A percentile compares a stretch with the other conserved stretches of the same genome.
These are phyloP conservation scores for Xerus inauris DNA, from an alignment of 2,113 vertebrate species.

Conservation along the genomic window DNA sequence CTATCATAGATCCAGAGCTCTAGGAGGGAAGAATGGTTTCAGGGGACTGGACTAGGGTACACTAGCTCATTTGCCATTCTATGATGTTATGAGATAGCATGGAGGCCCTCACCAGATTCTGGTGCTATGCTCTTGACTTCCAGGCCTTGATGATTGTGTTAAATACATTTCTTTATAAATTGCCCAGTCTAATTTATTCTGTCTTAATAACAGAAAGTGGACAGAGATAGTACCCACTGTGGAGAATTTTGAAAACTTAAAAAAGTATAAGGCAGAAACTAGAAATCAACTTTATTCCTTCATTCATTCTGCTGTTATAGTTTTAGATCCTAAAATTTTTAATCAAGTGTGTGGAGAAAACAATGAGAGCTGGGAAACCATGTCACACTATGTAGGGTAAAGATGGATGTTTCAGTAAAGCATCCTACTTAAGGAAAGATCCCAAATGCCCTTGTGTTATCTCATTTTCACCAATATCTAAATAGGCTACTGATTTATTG, in stretches of 20 bases:
- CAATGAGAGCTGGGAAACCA: not conserved
- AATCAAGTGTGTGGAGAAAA: not conserved
- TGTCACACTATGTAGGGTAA: not conserved
- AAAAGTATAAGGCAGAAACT: constrained; percentile 16
- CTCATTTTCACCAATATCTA: constrained; percentile 43
- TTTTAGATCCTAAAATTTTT: constrained; percentile 10
- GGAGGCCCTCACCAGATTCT: not conserved
- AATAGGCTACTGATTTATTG: constrained; percentile 41
- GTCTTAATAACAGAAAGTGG: not conserved
- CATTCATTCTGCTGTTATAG: not conserved
- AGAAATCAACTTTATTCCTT: not conserved
- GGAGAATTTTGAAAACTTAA: constrained; percentile 15
- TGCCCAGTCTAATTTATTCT: not conserved
- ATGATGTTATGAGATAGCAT: too few species aligned
- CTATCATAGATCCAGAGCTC: not conserved
- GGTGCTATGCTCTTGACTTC: not conserved
- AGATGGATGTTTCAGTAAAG: not conserved
- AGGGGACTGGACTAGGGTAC: too few species aligned
- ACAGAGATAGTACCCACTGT: not conserved
- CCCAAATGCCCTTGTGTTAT: not conserved
- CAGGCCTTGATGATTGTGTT: not conserved
- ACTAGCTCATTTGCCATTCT: not conserved
- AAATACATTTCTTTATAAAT: not conserved
- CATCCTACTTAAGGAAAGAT: not conserved
- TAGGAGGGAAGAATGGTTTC: not conserved